These are phyloP conservation scores for Scolopax rusticola DNA, from an alignment of 2,797 vertebrate genomes.

Conservation along the genomic window DNA sequence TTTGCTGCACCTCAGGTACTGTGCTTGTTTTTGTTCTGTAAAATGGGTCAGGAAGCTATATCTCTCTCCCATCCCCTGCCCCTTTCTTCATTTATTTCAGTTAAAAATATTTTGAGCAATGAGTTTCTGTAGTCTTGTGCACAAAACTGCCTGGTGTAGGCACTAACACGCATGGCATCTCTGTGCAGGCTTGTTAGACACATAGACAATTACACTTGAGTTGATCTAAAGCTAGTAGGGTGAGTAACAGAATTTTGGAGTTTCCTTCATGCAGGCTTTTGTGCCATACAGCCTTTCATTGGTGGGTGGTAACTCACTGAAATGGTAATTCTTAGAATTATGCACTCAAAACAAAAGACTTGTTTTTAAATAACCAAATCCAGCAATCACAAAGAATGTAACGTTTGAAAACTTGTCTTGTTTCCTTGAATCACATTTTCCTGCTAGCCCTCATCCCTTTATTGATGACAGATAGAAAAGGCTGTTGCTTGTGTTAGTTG, in stretches of 20 bases:
- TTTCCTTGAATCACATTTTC: constrained; percentile 63
- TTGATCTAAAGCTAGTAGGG: neutral
- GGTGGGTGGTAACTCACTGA: constrained; percentile 40
- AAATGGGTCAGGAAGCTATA: neutral
- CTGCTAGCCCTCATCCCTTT: constrained; percentile 39
- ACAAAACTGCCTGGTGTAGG: neutral
- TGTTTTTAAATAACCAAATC: constrained; percentile 45
- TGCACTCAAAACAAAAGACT: constrained; percentile 50
- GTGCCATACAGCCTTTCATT: neutral
- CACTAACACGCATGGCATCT: neutral
- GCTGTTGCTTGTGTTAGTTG: constrained; percentile 58
- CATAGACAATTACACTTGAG: neutral
- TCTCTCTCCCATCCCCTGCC: accelerated
- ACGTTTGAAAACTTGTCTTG: constrained; percentile 46
- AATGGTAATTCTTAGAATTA: constrained; percentile 56
- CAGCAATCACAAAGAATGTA: constrained; percentile 56
- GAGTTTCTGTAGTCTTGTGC: neutral
- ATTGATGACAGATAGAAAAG: constrained; percentile 65
- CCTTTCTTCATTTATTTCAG: neutral
- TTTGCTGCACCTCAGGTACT: neutral
- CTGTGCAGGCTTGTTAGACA: neutral
- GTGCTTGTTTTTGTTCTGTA: neutral
- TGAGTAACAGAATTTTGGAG: neutral
- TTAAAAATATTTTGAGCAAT: neutral
- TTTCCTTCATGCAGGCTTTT: neutral